Percentiles rank a stretch among this genome's conserved stretches.
phyloP scores from a whole-genome alignment of 2,113 vertebrate species.

The Mixornis gularis region DNA sequence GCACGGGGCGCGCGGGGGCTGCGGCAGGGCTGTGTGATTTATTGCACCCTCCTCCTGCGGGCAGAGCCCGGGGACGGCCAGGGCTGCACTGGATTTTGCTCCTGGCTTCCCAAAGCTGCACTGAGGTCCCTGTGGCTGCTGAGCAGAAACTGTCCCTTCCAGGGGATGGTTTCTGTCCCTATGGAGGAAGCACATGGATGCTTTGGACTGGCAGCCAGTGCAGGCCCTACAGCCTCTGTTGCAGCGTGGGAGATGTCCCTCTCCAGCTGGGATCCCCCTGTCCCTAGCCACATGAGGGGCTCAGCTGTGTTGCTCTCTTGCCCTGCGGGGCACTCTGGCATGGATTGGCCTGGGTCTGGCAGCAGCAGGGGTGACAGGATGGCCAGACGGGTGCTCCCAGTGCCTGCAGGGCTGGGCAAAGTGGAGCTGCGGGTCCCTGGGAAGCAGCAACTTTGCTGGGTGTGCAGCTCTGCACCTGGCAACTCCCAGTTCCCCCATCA shows the following conservation, averaged over 20 bases:
- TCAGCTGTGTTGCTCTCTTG: neutral
- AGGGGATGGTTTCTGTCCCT: neutral
- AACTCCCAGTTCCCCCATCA: neutral
- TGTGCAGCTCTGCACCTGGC: rapidly evolving
- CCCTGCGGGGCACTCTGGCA: neutral
- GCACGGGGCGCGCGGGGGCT: neutral
- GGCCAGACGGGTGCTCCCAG: neutral
- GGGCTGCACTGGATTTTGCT: neutral
- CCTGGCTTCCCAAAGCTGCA: neutral
- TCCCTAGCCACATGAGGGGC: neutral
- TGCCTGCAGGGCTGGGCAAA: neutral
- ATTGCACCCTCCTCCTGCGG: neutral
- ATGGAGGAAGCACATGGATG: neutral
- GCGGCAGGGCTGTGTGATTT: constrained; percentile 19
- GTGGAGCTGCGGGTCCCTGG: neutral
- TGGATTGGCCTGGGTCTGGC: neutral
- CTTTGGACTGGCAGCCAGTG: neutral
- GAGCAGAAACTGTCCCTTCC: neutral
- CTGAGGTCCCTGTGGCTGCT: rapidly evolving
- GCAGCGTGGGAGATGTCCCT: neutral
- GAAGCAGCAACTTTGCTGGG: neutral
- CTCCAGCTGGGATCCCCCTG: neutral
- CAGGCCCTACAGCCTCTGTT: neutral
- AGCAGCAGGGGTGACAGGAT: neutral
- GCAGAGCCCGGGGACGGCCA: neutral